Base-by-base conservation (phyloP, 1,140 invertebrate genomes). In the Caenorhabditis inopinata region DNA sequence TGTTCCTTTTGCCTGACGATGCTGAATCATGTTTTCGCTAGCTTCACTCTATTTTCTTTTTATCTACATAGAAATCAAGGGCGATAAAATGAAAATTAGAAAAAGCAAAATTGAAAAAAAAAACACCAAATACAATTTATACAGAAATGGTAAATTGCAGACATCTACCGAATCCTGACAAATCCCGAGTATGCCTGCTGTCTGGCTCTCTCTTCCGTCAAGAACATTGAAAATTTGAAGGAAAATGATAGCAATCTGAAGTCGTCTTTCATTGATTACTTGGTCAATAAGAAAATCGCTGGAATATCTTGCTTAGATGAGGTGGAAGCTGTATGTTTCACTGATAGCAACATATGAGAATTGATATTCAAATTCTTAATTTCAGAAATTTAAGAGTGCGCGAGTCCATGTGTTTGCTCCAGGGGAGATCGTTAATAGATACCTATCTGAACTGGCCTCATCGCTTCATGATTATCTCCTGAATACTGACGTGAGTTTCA, bases 311-410 rank as follows among this genome's bases (percentile, higher is more conserved):
- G 58, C 38, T 18, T 68, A 2, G 58, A 38, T 21, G 58, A 68
- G 38, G 58, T 68, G 16, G 58, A 68, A 2, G 7, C n/a, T 29
- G 58, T 68, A 38, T 5, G 58, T 23, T 58, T 32, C 2, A 32
- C 2, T 16, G 2, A 29, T 68, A 7, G 18, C 16, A 35, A 5
- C 9, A 1, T 35, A 18, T 11, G 18, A 14, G 38, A 42, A 42
- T 21, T 7, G 2, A 0, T 38, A 68, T 38, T 21, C 42, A 1
- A 18, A 6, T 7, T 23, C 21, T 7, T 23, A 29, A 9, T 58
- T 68, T 68, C 58, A 68, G 58, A 68, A 68, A 12, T 68, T 68
- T 18, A 68, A 68, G 32, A 68, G 58, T 68, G 58, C 58, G 21
- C 58, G 58, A 9, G 58, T 68, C n/a, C 58, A 68, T 21, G 58